Evolutionary conservation across 2,113 vertebrate genomes (phyloP), one percentile per base, ranked within the genome.

Genomic region (Pangasianodon gigas): DNA sequence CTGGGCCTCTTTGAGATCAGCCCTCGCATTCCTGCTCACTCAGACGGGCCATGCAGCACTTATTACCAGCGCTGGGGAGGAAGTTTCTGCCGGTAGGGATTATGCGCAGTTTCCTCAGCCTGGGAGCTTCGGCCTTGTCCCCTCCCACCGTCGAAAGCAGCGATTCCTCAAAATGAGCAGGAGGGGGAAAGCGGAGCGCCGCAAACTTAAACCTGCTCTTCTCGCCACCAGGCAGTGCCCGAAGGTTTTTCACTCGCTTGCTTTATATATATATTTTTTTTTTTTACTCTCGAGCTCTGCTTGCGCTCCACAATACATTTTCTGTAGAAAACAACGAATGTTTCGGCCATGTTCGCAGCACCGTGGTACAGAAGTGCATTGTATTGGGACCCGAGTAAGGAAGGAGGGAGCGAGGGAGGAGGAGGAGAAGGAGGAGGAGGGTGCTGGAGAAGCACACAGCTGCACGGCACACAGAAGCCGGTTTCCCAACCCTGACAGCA

Each of bases 21-120:
- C 96, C 96, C 94, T 97, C 96, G 95, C 98, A 99, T 99, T 98
- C 98, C 97, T 97, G 95, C 95, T 96, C 96, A 96, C 94, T 95
- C 95, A 94, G 96, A 96, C 97, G 96, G 97, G 96, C 94, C 92
- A 93, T 89, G 93, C 69, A 83, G 95, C 95, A 96, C 95, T 95
- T 94, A 92, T 96, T 92, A 93, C 95, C 94, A 95, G 95, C 91
- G 86, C 95, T 94, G 95, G 95, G 95, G 96, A 97, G 96, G 94
- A 95, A 94, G 89, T 96, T 96, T 96, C 95, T 95, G 94, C 91
- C 95, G 93, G 94, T 96, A 97, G 96, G 97, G 97, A 97, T 97
- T 98, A 96, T 97, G 96, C 95, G 95, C 95, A 95, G 94, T 97
- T 98, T 97, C 96, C 97, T 97, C 93, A 87, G 95, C 94, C 96